phyloP scores from a whole-genome alignment of 2,113 vertebrate species.

The Junco hyemalis region DNA sequence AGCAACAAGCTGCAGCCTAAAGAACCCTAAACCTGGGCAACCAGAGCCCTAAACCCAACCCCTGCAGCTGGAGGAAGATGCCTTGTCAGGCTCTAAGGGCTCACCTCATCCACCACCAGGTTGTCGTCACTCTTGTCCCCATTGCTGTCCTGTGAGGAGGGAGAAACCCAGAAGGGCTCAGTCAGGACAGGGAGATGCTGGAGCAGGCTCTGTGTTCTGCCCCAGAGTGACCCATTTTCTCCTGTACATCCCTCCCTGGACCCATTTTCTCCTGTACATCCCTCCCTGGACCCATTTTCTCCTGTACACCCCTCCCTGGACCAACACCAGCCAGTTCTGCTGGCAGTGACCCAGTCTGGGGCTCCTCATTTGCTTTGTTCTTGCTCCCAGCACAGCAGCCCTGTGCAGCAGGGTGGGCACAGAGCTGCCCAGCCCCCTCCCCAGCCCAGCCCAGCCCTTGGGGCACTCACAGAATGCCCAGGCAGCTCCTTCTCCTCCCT shows the following conservation, averaged over 20 bases:
- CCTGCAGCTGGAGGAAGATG: neutral
- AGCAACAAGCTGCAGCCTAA: neutral
- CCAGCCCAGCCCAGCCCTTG: rapidly evolving
- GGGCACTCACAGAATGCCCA: neutral
- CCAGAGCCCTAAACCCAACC: neutral
- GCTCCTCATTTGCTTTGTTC: neutral
- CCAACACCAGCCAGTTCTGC: neutral
- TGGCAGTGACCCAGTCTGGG: neutral
- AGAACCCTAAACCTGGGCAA: neutral
- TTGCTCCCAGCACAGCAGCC: neutral
- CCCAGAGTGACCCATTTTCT: neutral
- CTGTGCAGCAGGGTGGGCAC: neutral
- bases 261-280: neutral
- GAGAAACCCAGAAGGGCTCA: neutral
- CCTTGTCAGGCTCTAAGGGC: neutral
- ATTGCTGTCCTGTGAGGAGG: slow-evolving; percentile 65
- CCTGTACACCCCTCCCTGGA: neutral
- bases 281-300: neutral
- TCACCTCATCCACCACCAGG: slow-evolving; percentile 79
- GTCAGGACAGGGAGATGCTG: neutral
- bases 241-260: neutral
- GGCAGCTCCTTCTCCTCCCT: neutral
- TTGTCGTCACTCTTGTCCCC: slow-evolving; percentile 75
- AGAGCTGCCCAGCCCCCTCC: neutral
- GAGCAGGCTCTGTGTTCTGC: neutral